These are phyloP conservation scores for Lepidurus couesii DNA, from an alignment of 1,140 invertebrate genomes.

Conservation along the genomic window DNA sequence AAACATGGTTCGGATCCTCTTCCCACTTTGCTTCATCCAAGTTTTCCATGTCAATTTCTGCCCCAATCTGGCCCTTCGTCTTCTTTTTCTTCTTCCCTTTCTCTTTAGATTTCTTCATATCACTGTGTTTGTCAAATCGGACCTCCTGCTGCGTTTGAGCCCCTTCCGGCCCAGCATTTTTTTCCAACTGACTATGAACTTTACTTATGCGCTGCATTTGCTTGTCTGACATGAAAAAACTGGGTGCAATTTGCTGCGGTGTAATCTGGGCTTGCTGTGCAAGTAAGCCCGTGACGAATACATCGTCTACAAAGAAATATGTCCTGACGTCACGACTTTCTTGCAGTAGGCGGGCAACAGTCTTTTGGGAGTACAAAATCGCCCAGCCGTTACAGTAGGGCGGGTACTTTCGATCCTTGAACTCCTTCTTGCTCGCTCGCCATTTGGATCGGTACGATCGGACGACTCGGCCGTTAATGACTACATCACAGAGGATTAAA, in stretches of 20 bases:
- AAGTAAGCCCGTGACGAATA: constrained; percentile 23
- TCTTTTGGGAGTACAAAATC: neutral
- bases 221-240: neutral
- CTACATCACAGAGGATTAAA: constrained; percentile 27
- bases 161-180: neutral
- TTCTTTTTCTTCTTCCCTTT: neutral
- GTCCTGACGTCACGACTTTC: neutral
- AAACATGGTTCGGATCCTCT: neutral
- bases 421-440: neutral
- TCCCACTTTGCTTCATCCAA: constrained; percentile 13
- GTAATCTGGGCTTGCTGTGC: constrained; percentile 13
- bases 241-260: neutral
- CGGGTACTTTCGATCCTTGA: constrained; percentile 19
- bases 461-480: neutral
- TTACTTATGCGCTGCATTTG: neutral
- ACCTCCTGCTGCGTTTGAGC: neutral
- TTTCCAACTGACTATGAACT: neutral
- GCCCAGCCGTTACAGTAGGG: constrained; percentile 28
- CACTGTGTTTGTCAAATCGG: neutral
- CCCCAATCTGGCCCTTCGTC: neutral
- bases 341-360: neutral
- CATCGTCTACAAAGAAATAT: constrained; percentile 27
- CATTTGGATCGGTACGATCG: constrained; percentile 30
- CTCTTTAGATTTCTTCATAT: neutral
- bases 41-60: neutral